These are phyloP conservation scores for Rutilus rutilus DNA, from an alignment of 2,113 vertebrate genomes.

Conservation along the genomic window DNA sequence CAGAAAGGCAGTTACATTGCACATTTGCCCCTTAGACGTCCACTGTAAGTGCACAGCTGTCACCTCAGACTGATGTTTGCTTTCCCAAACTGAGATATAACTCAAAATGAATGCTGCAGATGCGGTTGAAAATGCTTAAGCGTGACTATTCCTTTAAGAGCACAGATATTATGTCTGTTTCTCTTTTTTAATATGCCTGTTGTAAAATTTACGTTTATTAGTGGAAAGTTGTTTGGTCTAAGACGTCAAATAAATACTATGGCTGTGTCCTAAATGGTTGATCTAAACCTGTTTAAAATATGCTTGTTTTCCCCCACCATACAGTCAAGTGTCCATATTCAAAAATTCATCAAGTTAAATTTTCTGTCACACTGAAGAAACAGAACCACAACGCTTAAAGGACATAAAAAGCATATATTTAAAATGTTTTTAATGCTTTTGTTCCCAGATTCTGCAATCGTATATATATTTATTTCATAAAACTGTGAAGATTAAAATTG, in stretches of 20 bases:
- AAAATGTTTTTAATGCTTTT: background rate
- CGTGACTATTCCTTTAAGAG: background rate
- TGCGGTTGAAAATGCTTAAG: background rate
- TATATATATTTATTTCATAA: background rate
- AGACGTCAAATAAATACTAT: conserved; percentile 28
- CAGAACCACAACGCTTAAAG: background rate
- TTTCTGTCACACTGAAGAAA: background rate
- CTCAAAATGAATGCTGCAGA: background rate
- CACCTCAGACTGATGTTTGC: conserved; percentile 11
- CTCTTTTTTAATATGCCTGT: conserved; percentile 2
- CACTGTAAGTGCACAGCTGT: background rate
- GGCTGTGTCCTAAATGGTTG: background rate
- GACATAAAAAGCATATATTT: background rate
- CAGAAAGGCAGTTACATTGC: background rate
- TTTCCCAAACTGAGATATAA: background rate
- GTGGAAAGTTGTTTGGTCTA: background rate
- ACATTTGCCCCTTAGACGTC: background rate
- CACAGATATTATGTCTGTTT: background rate
- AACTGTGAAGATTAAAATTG: background rate
- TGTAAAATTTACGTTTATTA: background rate
- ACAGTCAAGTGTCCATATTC: background rate
- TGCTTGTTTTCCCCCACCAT: no score
- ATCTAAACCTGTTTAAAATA: background rate
- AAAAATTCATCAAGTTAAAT: background rate
- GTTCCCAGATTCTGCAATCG: background rate